Percentiles rank a stretch among this genome's conserved stretches.
Conservation (phyloP, 2,888 invertebrate species). For the Hypolimnas misippus region DNA sequence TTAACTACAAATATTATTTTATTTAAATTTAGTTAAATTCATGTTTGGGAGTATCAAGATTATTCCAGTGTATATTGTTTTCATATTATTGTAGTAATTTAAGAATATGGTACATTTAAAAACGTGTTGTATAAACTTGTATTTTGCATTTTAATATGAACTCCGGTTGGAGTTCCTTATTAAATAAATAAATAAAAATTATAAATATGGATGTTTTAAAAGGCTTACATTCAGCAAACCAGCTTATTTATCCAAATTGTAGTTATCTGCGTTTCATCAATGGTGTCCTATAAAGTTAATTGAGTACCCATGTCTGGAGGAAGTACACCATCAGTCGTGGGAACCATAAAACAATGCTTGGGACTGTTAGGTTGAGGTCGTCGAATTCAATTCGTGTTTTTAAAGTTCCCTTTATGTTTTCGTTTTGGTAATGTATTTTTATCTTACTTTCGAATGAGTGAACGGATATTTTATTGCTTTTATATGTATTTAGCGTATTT, state of each 20-base stretch:
- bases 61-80: too few relatives aligned
- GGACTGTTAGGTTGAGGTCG: slow-evolving; percentile 12
- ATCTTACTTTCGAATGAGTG: too few relatives aligned
- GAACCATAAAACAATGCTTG: slow-evolving; percentile 14
- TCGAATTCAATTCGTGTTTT: background rate
- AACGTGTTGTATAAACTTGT: too few relatives aligned
- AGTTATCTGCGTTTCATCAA: background rate
- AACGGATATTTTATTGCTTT: too few relatives aligned
- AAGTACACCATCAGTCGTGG: slow-evolving; percentile 14
- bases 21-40: too few relatives aligned
- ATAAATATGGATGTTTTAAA: background rate
- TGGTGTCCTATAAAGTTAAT: slow-evolving; percentile 11
- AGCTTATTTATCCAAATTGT: background rate
- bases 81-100: too few relatives aligned
- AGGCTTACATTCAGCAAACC: background rate
- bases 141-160: too few relatives aligned
- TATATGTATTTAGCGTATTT: too few relatives aligned
- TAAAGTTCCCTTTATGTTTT: background rate
- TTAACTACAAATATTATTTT: too few relatives aligned
- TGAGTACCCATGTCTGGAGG: slow-evolving; percentile 16
- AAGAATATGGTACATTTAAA: too few relatives aligned
- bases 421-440: too few relatives aligned
- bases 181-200: background rate
- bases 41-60: too few relatives aligned
- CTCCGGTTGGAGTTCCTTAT: background rate